Percentiles rank a stretch among this genome's conserved stretches.
These are phyloP conservation scores for Hirtodrosophila duncani DNA, from an alignment of 2,888 invertebrate genomes.

Conservation along the genomic window DNA sequence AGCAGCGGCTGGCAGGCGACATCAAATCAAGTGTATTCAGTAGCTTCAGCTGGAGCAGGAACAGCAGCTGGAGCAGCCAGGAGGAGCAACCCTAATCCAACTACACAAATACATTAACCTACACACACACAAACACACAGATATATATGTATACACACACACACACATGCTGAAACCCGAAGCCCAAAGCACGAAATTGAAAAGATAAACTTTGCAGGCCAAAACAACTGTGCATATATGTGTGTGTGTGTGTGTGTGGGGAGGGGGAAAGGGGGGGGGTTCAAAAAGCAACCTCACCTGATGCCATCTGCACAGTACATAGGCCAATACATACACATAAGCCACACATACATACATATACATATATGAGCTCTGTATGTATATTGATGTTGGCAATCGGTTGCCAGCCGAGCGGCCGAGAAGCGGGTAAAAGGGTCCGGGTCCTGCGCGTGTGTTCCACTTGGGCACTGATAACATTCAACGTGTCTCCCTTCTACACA, in stretches of 20 bases:
- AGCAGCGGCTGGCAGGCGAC: not conserved
- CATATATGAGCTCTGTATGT: slow-evolving; percentile 13
- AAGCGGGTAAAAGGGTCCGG: too few species aligned
- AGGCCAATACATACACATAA: too few species aligned
- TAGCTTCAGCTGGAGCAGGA: slow-evolving; percentile 2
- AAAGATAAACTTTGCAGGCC: slow-evolving; percentile 69
- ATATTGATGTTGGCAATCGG: slow-evolving; percentile 66
- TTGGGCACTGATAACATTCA: slow-evolving; percentile 62
- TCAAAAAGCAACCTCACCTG: too few species aligned
- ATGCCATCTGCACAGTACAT: too few species aligned
- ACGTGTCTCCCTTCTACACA: slow-evolving; percentile 1
- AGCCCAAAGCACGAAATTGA: slow-evolving; percentile 54
- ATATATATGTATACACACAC: slow-evolving; percentile 2
- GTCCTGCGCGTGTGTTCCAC: slow-evolving; percentile 54
- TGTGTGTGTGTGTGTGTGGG: not conserved
- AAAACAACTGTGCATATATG: slow-evolving; percentile 25
- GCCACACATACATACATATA: not conserved
- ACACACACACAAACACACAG: slow-evolving; percentile 18
- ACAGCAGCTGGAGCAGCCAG: slow-evolving; percentile 26
- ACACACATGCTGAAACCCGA: slow-evolving; percentile 41
- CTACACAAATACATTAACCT: slow-evolving; percentile 55
- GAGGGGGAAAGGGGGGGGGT: too few species aligned
- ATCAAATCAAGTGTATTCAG: too few species aligned
- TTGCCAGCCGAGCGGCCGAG: slow-evolving; percentile 13
- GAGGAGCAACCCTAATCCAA: slow-evolving; percentile 68